Conservation (phyloP, 2,888 invertebrate genomes). For the Chrysopilus asiliformis region DNA sequence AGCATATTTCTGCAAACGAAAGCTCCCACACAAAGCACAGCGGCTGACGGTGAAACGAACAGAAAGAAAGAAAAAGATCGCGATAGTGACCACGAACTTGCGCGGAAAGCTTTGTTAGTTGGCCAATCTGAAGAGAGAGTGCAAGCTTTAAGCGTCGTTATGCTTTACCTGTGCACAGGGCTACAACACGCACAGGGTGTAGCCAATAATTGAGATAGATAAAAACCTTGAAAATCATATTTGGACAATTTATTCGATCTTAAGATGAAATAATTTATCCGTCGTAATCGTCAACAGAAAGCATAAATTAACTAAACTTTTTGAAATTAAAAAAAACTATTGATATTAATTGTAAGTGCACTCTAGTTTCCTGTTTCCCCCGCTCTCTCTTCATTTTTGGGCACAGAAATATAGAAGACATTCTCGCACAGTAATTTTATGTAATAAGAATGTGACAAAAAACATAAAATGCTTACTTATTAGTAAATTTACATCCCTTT, state of each 20-base stretch:
- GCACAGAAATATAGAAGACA: no score
- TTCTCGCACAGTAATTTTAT: no score
- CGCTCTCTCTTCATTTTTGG: no score
- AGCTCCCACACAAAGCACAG: constrained; percentile 2
- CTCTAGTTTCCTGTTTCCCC: no score
- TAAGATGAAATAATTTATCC: no score
- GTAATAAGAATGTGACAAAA: no score
- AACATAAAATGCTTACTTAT: no score
- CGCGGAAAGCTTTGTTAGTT: constrained; percentile 33
- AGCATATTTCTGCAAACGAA: constrained; percentile 14
- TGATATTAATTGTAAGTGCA: no score
- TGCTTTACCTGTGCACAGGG: constrained; percentile 91
- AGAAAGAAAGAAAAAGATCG: constrained; percentile 1
- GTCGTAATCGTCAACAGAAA: no score
- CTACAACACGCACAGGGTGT: constrained; percentile 48
- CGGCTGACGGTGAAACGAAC: background rate
- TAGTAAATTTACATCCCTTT: no score
- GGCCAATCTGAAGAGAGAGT: constrained; percentile 71
- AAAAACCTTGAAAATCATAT: background rate
- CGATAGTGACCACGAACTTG: constrained; percentile 14
- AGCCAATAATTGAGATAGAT: constrained; percentile 22
- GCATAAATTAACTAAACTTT: no score
- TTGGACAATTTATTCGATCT: background rate
- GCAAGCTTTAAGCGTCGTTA: constrained; percentile 79
- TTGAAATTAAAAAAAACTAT: no score